Base-by-base conservation (phyloP, 2,888 invertebrate genomes). In the Proisotoma minuta region DNA sequence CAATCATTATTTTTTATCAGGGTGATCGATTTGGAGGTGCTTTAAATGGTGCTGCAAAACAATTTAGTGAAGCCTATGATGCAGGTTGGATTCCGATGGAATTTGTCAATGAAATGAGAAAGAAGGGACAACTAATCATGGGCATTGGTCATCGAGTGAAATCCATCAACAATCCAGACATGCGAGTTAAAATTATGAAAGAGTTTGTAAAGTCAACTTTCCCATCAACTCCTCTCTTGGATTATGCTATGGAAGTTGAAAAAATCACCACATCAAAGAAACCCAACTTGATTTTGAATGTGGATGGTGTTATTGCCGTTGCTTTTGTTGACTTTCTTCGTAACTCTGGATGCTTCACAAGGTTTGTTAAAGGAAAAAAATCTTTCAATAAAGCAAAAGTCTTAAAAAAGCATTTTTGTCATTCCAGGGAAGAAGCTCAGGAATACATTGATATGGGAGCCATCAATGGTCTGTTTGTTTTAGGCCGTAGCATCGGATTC, bases 1-100 rank as follows among this genome's bases (percentile, higher is more conserved):
- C 5, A 48, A 40, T n/a, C 5, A 18, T n/a, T 43, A 48, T 18
- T 57, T 15, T n/a, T 48, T 48, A 48, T 18, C 23, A 92, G 92
- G 98, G 98, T 34, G 98, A 99, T 78, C 84, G 99, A 20, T 99
- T 99, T 81, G 99, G 99, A 34, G 99, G 99, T 5, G 99, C 99
- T 3, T 78, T 99, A 65, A 98, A 99, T 79, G 92, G 93, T n/a
- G 97, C 99, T 34, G 99, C 99, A 26, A 85, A 86, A 49, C 95
- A 96, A 82, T 99, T 99, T 81, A 92, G 92, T 67, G 94, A 95
- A 75, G 99, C 97, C 0, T 91, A 95, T 78, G 97, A 98, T 79
- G 85, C 87, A 59, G 94, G 92, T 2, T 84, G 91, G 74, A 93
- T 94, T 77, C 98, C 99, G 1, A 91, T 94, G 85, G 97, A 99